Evolutionary conservation across 2,113 vertebrate genomes (phyloP), one percentile per base, ranked within the genome.

Genomic region (Carassius gibelio): DNA sequence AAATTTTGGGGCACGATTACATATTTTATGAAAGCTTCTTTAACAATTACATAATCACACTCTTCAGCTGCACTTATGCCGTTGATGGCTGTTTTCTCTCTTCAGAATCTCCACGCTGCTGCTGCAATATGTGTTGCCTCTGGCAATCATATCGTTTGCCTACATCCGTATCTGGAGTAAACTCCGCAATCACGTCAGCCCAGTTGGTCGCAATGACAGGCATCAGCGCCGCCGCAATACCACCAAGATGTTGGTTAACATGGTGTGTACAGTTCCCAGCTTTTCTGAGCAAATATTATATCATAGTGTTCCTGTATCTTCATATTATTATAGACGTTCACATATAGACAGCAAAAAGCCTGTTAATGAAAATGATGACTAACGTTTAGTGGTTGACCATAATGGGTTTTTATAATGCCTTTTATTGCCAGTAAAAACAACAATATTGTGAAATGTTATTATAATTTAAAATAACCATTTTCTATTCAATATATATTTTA

Each of bases 201-300:
- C 94, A 0, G 95, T 93, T 6, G 94, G 93, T 0, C 95, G 92
- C 0, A 96, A 94, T 0, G 95, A 96, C 85, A 95, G 95, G 23
- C 95, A 96, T 21, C 96, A 94, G 36, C 94, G 96, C 17, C 93
- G 95, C 50, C 95, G 75, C 81, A 99, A 97, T 90, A 98, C 96
- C 81, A 99, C 97, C 55, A 97, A 98, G 90, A 99, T 99, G 98
- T 90, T 99, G 88, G 93, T 97, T 87, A 96, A 94, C 0, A 95
- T 99, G 87, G 97, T 99, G 64, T 38, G 57, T 82, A 42, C 15
- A 42, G 26, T 38, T 61, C 1, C 76, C 55, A 59, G 15, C 42
- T n/a, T 75, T 75, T 5, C n/a, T 6, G 0, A 38, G 0, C 17
- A 9, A 69, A 64, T 75, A 45, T 59, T 64, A 45, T 75, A 14